phyloP scores from a whole-genome alignment of 2,888 invertebrate species.

The Pheosia tremula region DNA sequence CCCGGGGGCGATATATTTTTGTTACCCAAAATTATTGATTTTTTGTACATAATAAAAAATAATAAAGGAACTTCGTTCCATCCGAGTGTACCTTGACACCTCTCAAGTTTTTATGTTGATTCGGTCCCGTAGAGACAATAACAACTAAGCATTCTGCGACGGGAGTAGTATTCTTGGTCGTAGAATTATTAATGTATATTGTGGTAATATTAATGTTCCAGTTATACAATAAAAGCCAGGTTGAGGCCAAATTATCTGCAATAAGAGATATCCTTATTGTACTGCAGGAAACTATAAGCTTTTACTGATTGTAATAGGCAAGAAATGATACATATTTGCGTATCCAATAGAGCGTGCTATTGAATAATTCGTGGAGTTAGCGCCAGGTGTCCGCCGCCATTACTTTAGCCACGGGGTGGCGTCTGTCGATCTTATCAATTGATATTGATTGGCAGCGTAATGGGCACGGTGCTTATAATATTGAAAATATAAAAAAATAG shows the following conservation, averaged over 20 bases:
- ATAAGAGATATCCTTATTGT: conserved; percentile 11
- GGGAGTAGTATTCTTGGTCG: too few relatives aligned
- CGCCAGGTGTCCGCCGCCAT: conserved; percentile 26
- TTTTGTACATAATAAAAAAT: too few relatives aligned
- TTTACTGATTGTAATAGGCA: conserved; percentile 15
- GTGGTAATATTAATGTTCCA: background rate
- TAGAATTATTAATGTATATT: too few relatives aligned
- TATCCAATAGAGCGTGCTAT: conserved; percentile 39
- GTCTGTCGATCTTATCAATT: conserved; percentile 33
- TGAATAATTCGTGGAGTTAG: conserved; percentile 14
- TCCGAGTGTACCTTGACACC: too few relatives aligned
- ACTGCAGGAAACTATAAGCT: conserved; percentile 13
- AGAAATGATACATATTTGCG: conserved; percentile 21
- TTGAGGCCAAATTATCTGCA: background rate
- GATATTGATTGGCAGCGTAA: conserved; percentile 33
- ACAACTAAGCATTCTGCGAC: too few relatives aligned
- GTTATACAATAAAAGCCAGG: background rate
- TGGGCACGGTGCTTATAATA: background rate
- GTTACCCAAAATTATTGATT: too few relatives aligned
- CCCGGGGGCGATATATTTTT: too few relatives aligned
- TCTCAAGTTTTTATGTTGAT: too few relatives aligned
- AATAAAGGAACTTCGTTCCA: too few relatives aligned
- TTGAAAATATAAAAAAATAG: background rate
- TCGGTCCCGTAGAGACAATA: too few relatives aligned
- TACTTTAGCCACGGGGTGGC: conserved; percentile 1